Conservation (phyloP, 2,797 vertebrate species). For the Lagothrix lagotricha region DNA sequence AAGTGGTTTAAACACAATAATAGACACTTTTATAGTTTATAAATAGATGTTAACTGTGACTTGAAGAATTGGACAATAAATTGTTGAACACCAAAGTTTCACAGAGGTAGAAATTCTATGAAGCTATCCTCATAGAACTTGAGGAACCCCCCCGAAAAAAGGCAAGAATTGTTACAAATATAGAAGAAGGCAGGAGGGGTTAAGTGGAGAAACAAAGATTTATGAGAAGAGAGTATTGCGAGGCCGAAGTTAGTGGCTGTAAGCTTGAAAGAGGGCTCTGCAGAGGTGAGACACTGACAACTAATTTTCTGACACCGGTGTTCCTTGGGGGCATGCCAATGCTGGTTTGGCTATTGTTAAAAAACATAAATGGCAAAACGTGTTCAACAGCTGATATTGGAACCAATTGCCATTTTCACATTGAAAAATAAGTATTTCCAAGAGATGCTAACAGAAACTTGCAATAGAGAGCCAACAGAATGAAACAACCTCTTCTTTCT, state of each 20-base stretch:
- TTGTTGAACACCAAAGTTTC: not conserved
- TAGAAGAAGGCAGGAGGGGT: not conserved
- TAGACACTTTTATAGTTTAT: not conserved
- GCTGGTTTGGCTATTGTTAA: not conserved
- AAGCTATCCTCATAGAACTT: not conserved
- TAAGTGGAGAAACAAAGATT: not conserved
- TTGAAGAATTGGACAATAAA: not conserved
- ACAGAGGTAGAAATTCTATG: not conserved
- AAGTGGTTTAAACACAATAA: not conserved
- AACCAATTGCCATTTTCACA: not conserved
- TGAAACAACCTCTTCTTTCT: not conserved
- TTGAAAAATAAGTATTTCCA: not conserved
- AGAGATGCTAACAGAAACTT: not conserved
- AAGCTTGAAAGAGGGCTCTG: not conserved
- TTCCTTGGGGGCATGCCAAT: not conserved
- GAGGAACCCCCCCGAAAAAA: not conserved
- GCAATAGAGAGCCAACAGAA: not conserved
- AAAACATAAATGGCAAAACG: not conserved
- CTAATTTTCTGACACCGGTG: not conserved
- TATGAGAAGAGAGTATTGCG: not conserved
- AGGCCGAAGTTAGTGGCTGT: rapidly evolving
- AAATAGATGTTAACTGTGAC: not conserved
- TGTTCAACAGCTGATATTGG: not conserved
- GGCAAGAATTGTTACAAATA: not conserved
- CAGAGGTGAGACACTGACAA: not conserved